Percentiles rank a stretch among this genome's conserved stretches.
Evolutionary conservation across 2,888 invertebrate genomes (phyloP).

Genomic region (Desoria tigrina): DNA sequence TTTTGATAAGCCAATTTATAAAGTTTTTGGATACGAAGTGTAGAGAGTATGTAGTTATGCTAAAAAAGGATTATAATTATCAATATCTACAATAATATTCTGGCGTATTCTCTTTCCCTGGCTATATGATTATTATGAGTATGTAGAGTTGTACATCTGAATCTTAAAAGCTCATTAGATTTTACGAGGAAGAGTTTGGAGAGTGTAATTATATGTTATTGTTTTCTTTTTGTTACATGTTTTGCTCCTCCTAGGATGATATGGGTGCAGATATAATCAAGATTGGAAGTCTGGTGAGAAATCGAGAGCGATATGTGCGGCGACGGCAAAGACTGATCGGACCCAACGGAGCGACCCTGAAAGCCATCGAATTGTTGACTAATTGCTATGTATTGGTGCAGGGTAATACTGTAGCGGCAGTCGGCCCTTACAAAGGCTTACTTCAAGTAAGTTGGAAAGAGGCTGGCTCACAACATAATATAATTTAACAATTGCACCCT

Average conservation of each 20-base stretch:
- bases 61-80: no score
- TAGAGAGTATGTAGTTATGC: no score
- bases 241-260: constrained; percentile 68
- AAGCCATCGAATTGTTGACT: constrained; percentile 93
- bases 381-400: constrained; percentile 95
- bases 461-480: neutral
- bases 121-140: no score
- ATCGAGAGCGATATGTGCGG: constrained; percentile 92
- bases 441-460: constrained; percentile 61
- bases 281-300: constrained; percentile 85
- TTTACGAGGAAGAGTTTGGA: no score
- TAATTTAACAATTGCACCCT: no score
- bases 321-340: constrained; percentile 92
- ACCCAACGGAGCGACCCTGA: constrained; percentile 95
- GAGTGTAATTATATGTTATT: neutral
- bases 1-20: no score
- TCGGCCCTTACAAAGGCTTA: constrained; percentile 93
- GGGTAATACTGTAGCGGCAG: constrained; percentile 92
- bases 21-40: no score
- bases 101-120: no score
- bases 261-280: constrained; percentile 94
- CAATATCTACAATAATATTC: no score
- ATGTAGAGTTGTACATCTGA: no score
- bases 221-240: neutral
- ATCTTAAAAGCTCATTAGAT: no score